Evolutionary conservation across 2,888 invertebrate genomes (phyloP), one percentile per base, ranked within the genome.

Genomic region (Nysson spinosus): DNA sequence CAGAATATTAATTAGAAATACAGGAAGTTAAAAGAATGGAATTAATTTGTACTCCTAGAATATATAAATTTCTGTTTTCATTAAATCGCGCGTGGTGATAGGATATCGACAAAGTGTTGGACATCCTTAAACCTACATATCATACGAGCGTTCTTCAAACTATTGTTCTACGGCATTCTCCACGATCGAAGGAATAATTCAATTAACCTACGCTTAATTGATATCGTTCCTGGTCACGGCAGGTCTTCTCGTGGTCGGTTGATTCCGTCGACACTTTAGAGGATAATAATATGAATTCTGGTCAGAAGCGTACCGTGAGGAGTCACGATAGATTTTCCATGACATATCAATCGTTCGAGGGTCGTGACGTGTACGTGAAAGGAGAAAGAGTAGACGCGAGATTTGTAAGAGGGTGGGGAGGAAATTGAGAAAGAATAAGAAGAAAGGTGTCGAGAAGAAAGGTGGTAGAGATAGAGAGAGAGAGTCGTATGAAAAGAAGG

Each of bases 331-430:
- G 52, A 73, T 77, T 78, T 77, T 72, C 62, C 58, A 55, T 65
- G 73, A 75, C 69, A 71, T 75, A 71, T 80, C 76, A 78, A 78
- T 76, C 71, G 61, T 39, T 20, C 7, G 16, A 6, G 30, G 54
- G 57, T 72, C 54, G 2, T 24, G 9, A 24, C 9, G 44, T 57
- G 62, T 37, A 39, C 47, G 12, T 14, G 19, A 40, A 17, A 7
- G 12, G 12, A 40, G 42, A 42, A 9, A 24, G 20, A 28, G 37
- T n/a, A 4, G 30, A n/a, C n/a, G 40, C 7, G 32, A 39, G 6
- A 7, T 19, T 14, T 7, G 34, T 11, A 9, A 20, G 26, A 19
- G 17, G 39, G 19, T 28, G 26, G 26, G 5, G 14, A 7, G 5
- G 16, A 9, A 24, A 11, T 22, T n/a, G 43, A 7, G 16, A 30